Base-by-base conservation (phyloP, 2,113 vertebrate genomes). In the Leuciscus idus region DNA sequence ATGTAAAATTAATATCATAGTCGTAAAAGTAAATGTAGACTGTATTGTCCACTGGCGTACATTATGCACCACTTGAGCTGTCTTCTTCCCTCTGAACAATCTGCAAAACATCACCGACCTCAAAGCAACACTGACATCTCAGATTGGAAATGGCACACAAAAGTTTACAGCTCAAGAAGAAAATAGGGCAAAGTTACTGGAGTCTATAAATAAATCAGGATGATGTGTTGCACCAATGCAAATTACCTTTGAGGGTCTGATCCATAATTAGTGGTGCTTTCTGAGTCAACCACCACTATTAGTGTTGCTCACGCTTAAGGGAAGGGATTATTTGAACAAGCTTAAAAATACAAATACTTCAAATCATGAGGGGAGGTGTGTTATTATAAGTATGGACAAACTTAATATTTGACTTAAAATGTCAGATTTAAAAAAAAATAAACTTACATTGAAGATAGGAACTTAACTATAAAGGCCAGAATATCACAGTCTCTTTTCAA, bases 191-290 rank as follows among this genome's bases (percentile, higher is more conserved):
- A 19, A 82, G 80, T 50, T 30, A 83, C 26, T 52, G 46, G 62
- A 55, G 43, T 83, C 81, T 83, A 83, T 83, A 36, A 83, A 70
- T 83, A 83, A 68, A 70, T 83, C 30, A 4, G 7, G 36, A 52
- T 6, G 59, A 21, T n/a, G 59, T 39, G 55, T 43, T 43, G 9
- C 66, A 26, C 43, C 50, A 48, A 83, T 68, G 62, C 46, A 83
- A 70, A 83, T 83, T 68, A 82, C 59, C 61, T 66, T 66, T 66
- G 81, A 83, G 62, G 62, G 19, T 48, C 26, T 83, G 66, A 70
- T 46, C 64, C 81, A 83, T 52, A 83, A 83, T 83, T 75, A 75
- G 73, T 75, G 73, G 43, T 15, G 73, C 39, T 43, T 75, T 75
- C 73, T 50, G 11, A 75, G 73, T 75, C 73, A 75, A 75, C 7